Evolutionary conservation across 2,113 vertebrate species (phyloP).

Genomic region (Procavia capensis): DNA sequence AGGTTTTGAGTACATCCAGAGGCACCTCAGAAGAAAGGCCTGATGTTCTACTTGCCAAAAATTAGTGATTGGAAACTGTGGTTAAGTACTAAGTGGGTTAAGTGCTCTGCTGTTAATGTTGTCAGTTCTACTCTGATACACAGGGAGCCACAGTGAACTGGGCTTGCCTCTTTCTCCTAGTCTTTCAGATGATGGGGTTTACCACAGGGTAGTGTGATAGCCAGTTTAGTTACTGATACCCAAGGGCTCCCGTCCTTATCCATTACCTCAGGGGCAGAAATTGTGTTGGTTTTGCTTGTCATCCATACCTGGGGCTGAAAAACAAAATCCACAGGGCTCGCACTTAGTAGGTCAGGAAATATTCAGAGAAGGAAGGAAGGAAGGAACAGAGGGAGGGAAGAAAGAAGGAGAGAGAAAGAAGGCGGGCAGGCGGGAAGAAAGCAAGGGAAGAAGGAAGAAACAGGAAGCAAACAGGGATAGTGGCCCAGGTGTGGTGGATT

Average conservation of each 20-base stretch:
- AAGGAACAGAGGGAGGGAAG: too few species aligned
- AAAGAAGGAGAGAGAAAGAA: too few species aligned
- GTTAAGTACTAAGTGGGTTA: too few species aligned
- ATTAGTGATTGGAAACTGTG: background rate
- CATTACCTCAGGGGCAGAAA: background rate
- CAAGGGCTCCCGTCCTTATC: too few species aligned
- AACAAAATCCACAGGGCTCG: background rate
- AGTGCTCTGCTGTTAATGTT: too few species aligned
- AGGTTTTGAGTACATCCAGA: background rate
- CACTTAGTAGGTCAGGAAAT: background rate
- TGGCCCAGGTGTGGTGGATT: background rate
- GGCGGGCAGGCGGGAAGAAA: accelerated
- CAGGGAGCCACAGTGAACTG: background rate
- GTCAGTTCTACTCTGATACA: background rate
- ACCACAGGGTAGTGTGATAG: background rate
- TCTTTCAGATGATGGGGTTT: background rate
- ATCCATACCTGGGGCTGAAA: background rate
- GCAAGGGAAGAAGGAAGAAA: background rate
- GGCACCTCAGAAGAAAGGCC: background rate
- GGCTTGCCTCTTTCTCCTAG: background rate
- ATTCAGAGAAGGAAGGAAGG: background rate
- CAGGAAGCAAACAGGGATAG: background rate
- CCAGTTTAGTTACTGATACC: background rate
- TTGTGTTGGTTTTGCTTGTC: background rate
- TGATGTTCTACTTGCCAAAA: background rate